phyloP scores from a whole-genome alignment of 2,888 invertebrate genomes.

The Cheilosia impressa region DNA sequence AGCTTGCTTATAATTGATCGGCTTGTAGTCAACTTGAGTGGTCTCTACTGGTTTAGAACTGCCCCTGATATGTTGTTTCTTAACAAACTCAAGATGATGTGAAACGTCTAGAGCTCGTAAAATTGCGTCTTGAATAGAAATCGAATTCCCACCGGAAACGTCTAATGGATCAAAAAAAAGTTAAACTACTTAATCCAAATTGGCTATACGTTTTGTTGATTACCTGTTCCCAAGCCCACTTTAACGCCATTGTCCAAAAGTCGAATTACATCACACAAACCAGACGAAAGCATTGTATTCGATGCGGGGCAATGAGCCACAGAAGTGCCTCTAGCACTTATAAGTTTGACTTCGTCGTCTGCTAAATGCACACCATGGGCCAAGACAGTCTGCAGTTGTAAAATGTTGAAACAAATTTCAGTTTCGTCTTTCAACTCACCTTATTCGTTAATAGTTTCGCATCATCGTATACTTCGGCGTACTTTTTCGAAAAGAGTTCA shows the following conservation, averaged over 20 bases:
- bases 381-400: slow-evolving; percentile 86
- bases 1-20: slow-evolving; percentile 89
- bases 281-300: slow-evolving; percentile 91
- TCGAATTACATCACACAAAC: slow-evolving; percentile 90
- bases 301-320: slow-evolving; percentile 95
- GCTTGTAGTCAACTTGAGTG: slow-evolving; percentile 78
- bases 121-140: slow-evolving; percentile 91
- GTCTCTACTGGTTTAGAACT: background rate
- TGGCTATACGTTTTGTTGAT: background rate
- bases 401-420: slow-evolving; percentile 1
- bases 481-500: slow-evolving; percentile 85
- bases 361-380: slow-evolving; percentile 92
- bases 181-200: background rate
- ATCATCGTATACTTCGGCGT: slow-evolving; percentile 90
- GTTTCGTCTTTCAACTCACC: slow-evolving; percentile 83
- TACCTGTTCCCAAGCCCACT: slow-evolving; percentile 95
- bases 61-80: slow-evolving; percentile 81
- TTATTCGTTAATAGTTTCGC: slow-evolving; percentile 89
- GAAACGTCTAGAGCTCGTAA: slow-evolving; percentile 90
- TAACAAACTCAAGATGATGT: slow-evolving; percentile 86
- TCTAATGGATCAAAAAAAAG: slow-evolving; percentile 84
- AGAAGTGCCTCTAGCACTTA: slow-evolving; percentile 87
- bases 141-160: slow-evolving; percentile 91
- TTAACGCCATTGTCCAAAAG: slow-evolving; percentile 87
- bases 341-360: slow-evolving; percentile 87